Percentiles rank a stretch among this genome's conserved stretches.
Conservation (phyloP, 2,113 vertebrate genomes). For the Loxodonta africana region DNA sequence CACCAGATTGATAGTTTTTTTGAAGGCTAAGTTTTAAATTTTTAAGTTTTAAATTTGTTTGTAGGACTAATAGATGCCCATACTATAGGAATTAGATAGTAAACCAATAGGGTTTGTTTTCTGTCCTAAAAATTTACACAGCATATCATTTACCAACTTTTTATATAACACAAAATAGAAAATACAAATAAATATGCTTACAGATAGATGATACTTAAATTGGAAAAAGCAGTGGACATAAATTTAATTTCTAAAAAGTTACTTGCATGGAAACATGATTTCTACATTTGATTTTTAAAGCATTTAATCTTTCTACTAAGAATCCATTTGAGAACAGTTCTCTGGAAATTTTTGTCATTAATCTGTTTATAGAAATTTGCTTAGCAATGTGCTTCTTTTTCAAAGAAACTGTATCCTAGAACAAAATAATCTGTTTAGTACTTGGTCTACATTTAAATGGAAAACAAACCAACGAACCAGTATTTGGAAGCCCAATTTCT, state of each 20-base stretch:
- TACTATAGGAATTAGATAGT: constrained; percentile 64
- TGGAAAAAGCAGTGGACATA: constrained; percentile 60
- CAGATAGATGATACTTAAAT: constrained; percentile 42
- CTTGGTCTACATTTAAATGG: constrained; percentile 58
- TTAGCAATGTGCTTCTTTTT: constrained; percentile 41
- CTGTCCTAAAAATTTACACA: constrained; percentile 57
- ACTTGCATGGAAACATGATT: constrained; percentile 59
- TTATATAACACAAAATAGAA: constrained; percentile 56
- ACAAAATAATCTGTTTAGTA: constrained; percentile 47
- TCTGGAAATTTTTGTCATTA: constrained; percentile 70
- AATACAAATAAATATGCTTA: constrained; percentile 35
- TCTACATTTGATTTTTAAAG: constrained; percentile 64
- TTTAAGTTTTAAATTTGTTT: constrained; percentile 65
- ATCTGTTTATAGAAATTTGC: constrained; percentile 65
- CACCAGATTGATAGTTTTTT: constrained; percentile 55
- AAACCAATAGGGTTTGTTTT: constrained; percentile 68
- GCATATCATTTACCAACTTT: constrained; percentile 39
- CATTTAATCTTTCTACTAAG: constrained; percentile 47
- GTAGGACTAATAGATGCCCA: constrained; percentile 11
- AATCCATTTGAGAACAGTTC: constrained; percentile 42
- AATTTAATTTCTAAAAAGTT: constrained; percentile 51
- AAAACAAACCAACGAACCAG: constrained; percentile 22
- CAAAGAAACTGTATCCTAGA: constrained; percentile 67
- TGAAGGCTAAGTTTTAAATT: constrained; percentile 77
- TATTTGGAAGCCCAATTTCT: constrained; percentile 58